These are phyloP conservation scores for Melieria omissa DNA, from an alignment of 2,888 invertebrate genomes.

Conservation along the genomic window DNA sequence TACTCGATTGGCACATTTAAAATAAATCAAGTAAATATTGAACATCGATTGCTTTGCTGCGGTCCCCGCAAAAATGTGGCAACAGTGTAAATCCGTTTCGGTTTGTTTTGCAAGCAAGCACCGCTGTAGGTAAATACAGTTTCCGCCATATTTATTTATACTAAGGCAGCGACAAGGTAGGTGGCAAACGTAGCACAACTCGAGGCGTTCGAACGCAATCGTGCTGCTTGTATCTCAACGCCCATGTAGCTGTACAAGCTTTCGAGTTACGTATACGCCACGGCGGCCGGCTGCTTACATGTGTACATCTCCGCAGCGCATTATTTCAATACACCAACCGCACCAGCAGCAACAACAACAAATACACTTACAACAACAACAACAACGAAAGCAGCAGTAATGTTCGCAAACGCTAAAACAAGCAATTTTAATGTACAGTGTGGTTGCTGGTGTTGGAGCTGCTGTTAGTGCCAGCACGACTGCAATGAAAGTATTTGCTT, in stretches of 20 bases:
- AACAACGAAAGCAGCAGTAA: neutral
- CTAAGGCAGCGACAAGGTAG: no score
- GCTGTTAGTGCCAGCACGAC: neutral
- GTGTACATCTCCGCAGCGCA: conserved; percentile 26
- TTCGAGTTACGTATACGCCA: neutral
- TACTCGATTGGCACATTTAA: no score
- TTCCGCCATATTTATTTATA: no score
- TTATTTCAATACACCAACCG: conserved; percentile 12
- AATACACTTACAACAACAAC: neutral
- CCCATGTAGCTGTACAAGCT: no score
- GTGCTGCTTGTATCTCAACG: no score
- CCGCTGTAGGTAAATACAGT: no score
- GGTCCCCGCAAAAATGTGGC: conserved; percentile 7
- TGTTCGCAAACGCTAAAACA: neutral
- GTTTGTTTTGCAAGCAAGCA: no score
- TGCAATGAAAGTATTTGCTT: neutral
- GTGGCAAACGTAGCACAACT: no score
- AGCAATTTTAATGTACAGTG: neutral
- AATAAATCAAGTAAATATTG: no score
- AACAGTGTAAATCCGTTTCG: conserved; percentile 12
- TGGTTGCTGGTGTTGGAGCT: conserved; percentile 1
- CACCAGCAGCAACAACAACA: no score
- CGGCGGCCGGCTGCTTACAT: neutral
- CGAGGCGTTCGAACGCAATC: no score
- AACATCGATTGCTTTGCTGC: no score